A percentile compares a stretch with the other conserved stretches of the same genome.
These are phyloP conservation scores for Cynopterus sphinx DNA, from an alignment of 2,797 vertebrate species.

Conservation along the genomic window DNA sequence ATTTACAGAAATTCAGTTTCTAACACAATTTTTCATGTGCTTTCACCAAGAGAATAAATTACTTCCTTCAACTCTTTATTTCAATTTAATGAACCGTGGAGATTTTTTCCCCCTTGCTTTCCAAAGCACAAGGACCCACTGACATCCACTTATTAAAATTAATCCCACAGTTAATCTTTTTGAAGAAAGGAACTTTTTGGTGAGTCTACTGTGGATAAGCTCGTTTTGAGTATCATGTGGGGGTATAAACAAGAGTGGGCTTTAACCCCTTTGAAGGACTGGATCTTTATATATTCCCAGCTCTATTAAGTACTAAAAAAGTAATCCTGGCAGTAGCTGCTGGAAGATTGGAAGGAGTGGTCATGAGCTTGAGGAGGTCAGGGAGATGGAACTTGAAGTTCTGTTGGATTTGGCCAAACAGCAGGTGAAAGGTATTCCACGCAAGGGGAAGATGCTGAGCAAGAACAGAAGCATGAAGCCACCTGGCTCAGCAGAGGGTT, in stretches of 20 bases:
- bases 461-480: neutral
- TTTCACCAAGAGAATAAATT: neutral
- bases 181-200: neutral
- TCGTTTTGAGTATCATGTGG: neutral
- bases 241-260: neutral
- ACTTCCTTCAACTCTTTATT: neutral
- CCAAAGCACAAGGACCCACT: neutral
- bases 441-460: neutral
- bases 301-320: neutral
- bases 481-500: neutral
- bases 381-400: neutral
- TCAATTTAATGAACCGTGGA: neutral
- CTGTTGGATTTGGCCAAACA: neutral
- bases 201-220: neutral
- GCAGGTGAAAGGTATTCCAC: neutral
- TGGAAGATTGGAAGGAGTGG: neutral
- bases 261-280: neutral
- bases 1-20: neutral
- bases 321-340: neutral
- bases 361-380: neutral
- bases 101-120: constrained; percentile 23
- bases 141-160: neutral
- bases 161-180: constrained; percentile 11
- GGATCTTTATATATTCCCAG: neutral
- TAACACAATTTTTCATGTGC: neutral